Conservation (phyloP, 2,113 vertebrate species). For the Benitochromis conjunctus region DNA sequence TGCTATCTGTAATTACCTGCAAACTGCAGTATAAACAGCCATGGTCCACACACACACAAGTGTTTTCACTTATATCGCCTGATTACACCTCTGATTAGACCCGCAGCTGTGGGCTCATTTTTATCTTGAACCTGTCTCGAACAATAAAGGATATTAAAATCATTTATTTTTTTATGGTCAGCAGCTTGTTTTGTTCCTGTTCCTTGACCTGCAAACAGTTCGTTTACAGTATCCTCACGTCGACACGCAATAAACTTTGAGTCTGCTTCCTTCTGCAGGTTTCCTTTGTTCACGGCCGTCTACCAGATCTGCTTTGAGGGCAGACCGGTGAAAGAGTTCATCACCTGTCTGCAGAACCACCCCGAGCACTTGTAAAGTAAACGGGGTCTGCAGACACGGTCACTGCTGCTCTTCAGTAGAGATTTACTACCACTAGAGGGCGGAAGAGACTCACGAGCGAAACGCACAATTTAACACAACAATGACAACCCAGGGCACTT, state of each 20-base stretch:
- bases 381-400: too few relatives aligned
- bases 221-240: not conserved
- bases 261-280: slow-evolving; percentile 57
- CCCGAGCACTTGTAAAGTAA: slow-evolving; percentile 76
- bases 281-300: slow-evolving; percentile 79
- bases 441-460: not conserved
- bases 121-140: not conserved
- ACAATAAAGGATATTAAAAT: not conserved
- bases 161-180: not conserved
- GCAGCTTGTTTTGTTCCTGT: not conserved
- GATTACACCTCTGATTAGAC: not conserved
- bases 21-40: not conserved
- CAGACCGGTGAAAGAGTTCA: slow-evolving; percentile 75
- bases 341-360: slow-evolving; percentile 83
- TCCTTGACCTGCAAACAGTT: not conserved
- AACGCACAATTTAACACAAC: slow-evolving; percentile 6
- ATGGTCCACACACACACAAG: not conserved
- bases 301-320: slow-evolving; percentile 85
- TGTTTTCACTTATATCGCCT: not conserved
- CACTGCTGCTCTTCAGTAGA: not conserved
- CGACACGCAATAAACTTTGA: not conserved
- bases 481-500: not conserved
- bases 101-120: not conserved
- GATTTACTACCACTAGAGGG: slow-evolving; percentile 21
- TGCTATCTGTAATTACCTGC: not conserved